Evolutionary conservation across 2,113 vertebrate species (phyloP), one percentile per base, ranked within the genome.

Genomic region (Maccullochella peelii): DNA sequence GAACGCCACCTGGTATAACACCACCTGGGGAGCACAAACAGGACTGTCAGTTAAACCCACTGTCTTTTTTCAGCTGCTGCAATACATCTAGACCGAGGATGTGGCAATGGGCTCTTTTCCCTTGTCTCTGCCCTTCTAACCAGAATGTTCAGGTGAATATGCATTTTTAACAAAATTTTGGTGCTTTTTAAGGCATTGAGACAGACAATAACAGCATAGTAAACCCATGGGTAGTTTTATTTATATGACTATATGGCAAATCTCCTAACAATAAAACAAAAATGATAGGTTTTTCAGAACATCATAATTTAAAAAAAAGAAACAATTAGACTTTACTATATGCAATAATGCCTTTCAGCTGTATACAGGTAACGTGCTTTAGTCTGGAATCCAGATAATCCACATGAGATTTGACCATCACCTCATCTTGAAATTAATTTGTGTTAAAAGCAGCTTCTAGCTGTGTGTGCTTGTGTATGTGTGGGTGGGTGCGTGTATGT

Each of bases 11-110:
- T 69, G 70, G 38, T 76, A 23, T 18, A 76, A 61, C 73, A 71
- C 38, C 67, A 69, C 72, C 80, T 55, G 67, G 58, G 47, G 27
- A 83, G 44, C 66, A 63, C 59, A 62, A 69, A 80, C 73, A 76
- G 20, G 58, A 50, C 58, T 71, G 67, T 73, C 54, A 23, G 55
- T 79, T 88, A 70, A 79, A 82, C 69, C 65, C 8, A 14, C 50
- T 33, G 38, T 49, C 82, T 68, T 49, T 67, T 75, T 33, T 59
- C 54, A 61, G 38, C 65, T 72, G 40, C 5, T 0, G 27, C 59
- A 63, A 42, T 54, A 65, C 21, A 65, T 86, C 40, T 27, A 7
- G 27, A 71, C 38, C 5, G 7, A 67, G 44, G 49, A 58, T 62
- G 42, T 58, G 23, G 55, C 54, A 59, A 21, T 2, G n/a, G n/a